A percentile compares a stretch with the other conserved stretches of the same genome.
phyloP scores from a whole-genome alignment of 2,797 vertebrate species.

The Simalia tracyae region DNA sequence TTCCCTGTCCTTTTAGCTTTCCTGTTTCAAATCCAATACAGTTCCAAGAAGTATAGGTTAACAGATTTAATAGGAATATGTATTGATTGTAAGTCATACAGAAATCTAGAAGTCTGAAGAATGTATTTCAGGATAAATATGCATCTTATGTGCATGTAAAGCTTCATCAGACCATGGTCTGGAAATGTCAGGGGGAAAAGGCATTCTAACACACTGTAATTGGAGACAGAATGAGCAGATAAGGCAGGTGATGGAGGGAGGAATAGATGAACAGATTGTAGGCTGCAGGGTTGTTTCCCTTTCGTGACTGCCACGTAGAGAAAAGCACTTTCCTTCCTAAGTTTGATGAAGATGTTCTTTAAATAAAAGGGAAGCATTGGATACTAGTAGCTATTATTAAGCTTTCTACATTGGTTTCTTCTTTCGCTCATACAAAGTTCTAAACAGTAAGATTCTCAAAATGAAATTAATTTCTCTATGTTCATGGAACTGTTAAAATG shows the following conservation, averaged over 20 bases:
- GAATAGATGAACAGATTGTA: background rate
- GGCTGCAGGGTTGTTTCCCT: background rate
- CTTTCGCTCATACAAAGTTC: background rate
- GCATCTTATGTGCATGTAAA: background rate
- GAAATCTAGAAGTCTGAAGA: background rate
- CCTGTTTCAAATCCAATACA: background rate
- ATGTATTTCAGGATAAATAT: background rate
- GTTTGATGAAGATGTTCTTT: conserved; percentile 5
- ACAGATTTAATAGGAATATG: background rate
- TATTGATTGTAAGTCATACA: background rate
- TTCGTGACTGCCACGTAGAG: background rate
- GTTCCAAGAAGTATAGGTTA: background rate
- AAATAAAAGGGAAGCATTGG: background rate
- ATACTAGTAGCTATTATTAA: background rate
- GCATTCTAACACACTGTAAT: background rate
- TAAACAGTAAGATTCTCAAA: conserved; percentile 2
- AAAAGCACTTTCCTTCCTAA: background rate
- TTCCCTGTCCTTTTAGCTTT: background rate
- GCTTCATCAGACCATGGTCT: background rate
- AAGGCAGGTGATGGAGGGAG: background rate
- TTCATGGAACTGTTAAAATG: conserved; percentile 10
- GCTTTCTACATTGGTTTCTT: background rate
- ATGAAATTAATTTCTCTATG: conserved; percentile 15
- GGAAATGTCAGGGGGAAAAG: background rate
- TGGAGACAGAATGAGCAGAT: background rate